Evolutionary conservation across 2,888 invertebrate genomes (phyloP), one percentile per base, ranked within the genome.

Genomic region (Lasioglossum oenotherae): DNA sequence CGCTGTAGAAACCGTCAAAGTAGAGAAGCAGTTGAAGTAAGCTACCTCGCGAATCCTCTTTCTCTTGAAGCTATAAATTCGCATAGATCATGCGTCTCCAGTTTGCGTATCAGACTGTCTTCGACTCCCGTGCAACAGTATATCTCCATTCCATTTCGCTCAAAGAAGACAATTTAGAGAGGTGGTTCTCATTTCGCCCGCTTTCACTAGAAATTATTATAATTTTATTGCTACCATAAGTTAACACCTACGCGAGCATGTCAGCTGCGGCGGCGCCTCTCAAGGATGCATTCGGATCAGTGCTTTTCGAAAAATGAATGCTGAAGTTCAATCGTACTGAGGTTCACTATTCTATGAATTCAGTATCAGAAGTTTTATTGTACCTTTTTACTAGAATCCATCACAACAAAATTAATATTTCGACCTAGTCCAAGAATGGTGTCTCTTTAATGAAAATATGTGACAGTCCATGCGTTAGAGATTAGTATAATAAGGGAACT

Each of bases 181-280:
- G 38, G 16, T 31, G 16, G 69, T 23, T 69, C 23, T 35, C 38
- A 38, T 69, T 38, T 69, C 38, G 12, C 10, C 4, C 23, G 35
- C 69, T 69, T 69, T 69, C 38, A 69, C 35, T 38, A 23, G 23
- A 38, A 4, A 69, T 69, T 38, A 69, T 69, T 69, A 69, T 69
- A 69, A 38, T 69, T 69, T 69, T 35, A 69, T 23, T 69, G 69
- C 19, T 4, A 4, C 10, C 23, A 4, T 38, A 12, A 38, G 35
- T 69, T 35, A 23, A 23, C 69, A 23, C 35, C 69, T 12, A 38
- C 69, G 16, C 69, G 35, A 23, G 12, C 19, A 38, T 12, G 38
- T 53, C 60, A 14, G 14, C 27, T 31, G 14, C 27, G 4, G 5
- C 60, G 14, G 27, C 16, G 16, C 8, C 35, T 38, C 35, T 69